These are phyloP conservation scores for Scrobipalpa costella DNA, from an alignment of 2,888 invertebrate genomes.

Conservation along the genomic window DNA sequence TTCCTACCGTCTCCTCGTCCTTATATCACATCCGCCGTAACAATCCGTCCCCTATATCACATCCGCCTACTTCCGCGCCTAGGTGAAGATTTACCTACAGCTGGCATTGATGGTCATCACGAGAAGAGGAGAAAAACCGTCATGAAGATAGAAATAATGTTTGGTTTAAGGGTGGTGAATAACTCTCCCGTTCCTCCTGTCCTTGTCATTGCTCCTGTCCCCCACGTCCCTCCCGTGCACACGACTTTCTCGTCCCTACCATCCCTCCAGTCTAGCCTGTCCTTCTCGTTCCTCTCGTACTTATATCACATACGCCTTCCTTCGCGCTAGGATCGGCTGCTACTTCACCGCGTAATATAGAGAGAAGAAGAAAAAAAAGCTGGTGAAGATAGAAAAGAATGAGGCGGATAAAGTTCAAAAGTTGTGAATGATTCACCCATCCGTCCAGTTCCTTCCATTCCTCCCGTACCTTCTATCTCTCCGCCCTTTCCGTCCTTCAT, in stretches of 20 bases:
- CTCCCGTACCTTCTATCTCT: no score
- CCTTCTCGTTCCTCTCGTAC: no score
- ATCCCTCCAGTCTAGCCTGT: no score
- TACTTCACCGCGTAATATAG: slow-evolving; percentile 73
- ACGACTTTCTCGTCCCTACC: no score
- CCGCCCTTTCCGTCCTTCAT: no score
- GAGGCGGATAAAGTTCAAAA: slow-evolving; percentile 66
- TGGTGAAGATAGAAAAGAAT: slow-evolving; percentile 43
- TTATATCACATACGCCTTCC: slow-evolving; percentile 75
- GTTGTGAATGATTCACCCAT: slow-evolving; percentile 49
- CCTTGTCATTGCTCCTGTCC: no score
- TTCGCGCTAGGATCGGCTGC: slow-evolving; percentile 80
- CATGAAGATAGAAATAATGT: slow-evolving; percentile 59
- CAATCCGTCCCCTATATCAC: no score
- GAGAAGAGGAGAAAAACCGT: slow-evolving; percentile 39
- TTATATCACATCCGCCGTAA: slow-evolving; percentile 41
- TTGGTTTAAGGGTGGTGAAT: slow-evolving; percentile 58
- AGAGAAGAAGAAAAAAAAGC: slow-evolving; percentile 40
- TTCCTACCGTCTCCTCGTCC: no score
- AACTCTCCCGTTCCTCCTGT: no score
- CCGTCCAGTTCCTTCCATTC: no score
- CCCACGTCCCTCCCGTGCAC: no score
- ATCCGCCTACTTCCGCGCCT: slow-evolving; percentile 75
- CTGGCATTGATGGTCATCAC: slow-evolving; percentile 72
- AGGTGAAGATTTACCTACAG: slow-evolving; percentile 78